Base-by-base conservation (phyloP, 2,888 invertebrate genomes). In the Eristalis intricaria region DNA sequence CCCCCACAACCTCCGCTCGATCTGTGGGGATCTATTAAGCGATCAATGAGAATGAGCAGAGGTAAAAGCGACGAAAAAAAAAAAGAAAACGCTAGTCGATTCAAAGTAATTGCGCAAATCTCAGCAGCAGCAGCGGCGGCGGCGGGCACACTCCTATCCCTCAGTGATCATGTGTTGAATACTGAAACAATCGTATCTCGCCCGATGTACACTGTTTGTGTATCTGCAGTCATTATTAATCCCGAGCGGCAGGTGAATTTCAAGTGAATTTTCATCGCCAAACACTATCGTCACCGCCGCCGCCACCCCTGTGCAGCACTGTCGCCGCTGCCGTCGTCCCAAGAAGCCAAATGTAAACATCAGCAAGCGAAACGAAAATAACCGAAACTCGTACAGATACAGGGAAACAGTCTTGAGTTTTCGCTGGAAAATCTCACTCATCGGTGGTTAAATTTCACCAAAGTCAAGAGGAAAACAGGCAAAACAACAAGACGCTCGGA, bases 71-170 rank as follows among this genome's bases (percentile, higher is more conserved):
- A 63, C 8, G 32, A 68, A 63, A 11, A 56, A 43, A 40, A 65
- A 73, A 66, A 68, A 60, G 38, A 70, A 73, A 78, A 70, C 50
- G 5, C 8, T 8, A 50, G 19, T 8, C 50, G 50, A 50, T 50
- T 81, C 81, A 81, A 85, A 77, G 77, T 40, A 85, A 74, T 77
- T 75, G 76, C 66, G 83, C 75, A 86, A 83, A 86, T 65, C 69
- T 23, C 74, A 56, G 23, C 78, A 29, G 86, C 78, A 32, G 32
- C 32, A 10, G 29, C 29, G 4, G 3, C 26, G 26, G 26, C 29
- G 29, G 29, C 29, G 29, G 32, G 66, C 70, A 68, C 70, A 64
- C 74, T 75, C 65, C 63, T 29, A 40, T 40, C 65, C 74, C 74
- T 29, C 56, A 7, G n/a, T 15, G 60, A 86, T 69, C 85, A 65